These are phyloP conservation scores for Sapayoa aenigma DNA, from an alignment of 2,113 vertebrate genomes.

Conservation along the genomic window DNA sequence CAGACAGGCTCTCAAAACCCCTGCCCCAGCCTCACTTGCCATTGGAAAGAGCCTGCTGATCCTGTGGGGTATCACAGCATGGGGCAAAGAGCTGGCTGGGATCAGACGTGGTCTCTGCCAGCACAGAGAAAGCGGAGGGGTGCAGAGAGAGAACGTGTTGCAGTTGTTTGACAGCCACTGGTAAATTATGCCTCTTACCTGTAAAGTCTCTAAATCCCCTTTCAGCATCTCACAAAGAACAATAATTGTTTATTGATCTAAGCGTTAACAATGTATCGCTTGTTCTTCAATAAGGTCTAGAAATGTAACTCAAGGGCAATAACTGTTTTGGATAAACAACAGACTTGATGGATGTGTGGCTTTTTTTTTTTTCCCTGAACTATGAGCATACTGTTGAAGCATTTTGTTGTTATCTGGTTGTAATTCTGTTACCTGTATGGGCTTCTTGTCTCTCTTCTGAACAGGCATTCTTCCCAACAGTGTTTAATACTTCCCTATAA, in stretches of 20 bases:
- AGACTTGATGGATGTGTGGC: slow-evolving; percentile 2
- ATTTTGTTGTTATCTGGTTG: not conserved
- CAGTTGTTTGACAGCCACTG: slow-evolving; percentile 48
- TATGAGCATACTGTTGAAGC: not conserved
- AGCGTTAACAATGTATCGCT: slow-evolving; percentile 73
- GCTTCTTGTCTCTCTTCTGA: not conserved
- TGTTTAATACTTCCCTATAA: not conserved
- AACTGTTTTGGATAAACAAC: slow-evolving; percentile 46
- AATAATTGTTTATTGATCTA: slow-evolving; percentile 80
- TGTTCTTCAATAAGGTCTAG: slow-evolving; percentile 69
- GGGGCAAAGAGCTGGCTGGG: not conserved
- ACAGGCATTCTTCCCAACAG: not conserved
- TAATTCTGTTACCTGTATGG: not conserved
- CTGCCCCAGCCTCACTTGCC: not conserved
- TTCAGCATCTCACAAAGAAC: slow-evolving; percentile 71
- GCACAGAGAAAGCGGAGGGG: not conserved
- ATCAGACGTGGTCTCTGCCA: not conserved
- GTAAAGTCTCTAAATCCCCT: slow-evolving; percentile 70
- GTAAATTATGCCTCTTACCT: slow-evolving; percentile 67
- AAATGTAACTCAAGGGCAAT: slow-evolving; percentile 72
- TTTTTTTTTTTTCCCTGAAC: not conserved
- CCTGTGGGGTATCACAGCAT: not conserved
- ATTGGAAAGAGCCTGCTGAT: slow-evolving; percentile 18
- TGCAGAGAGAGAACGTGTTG: not conserved
- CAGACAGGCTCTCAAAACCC: slow-evolving; percentile 16